phyloP scores from a whole-genome alignment of 1,140 invertebrate species.

The Chrysoperla carnea region DNA sequence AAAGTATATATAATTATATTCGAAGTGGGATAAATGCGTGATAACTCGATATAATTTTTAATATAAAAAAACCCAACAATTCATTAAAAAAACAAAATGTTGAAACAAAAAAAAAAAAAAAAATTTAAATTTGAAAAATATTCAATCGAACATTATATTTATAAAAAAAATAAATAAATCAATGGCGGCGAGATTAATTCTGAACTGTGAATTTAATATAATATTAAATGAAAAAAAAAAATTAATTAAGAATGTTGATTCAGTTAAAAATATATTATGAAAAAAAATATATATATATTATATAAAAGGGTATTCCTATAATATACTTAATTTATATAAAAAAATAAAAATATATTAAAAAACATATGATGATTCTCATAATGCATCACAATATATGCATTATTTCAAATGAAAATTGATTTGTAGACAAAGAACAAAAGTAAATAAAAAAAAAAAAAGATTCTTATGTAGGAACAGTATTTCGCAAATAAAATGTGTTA shows the following conservation, averaged over 20 bases:
- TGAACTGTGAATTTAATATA: too few relatives aligned
- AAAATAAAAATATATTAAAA: slow-evolving; percentile 1
- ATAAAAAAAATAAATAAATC: too few relatives aligned
- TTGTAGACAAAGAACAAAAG: slow-evolving; percentile 11
- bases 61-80: neutral
- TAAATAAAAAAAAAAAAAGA: slow-evolving; percentile 8
- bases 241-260: too few relatives aligned
- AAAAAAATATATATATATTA: neutral
- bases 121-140: too few relatives aligned
- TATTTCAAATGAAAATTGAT: slow-evolving; percentile 8
- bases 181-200: too few relatives aligned
- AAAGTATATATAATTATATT: neutral
- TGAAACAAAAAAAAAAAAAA: neutral
- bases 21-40: neutral
- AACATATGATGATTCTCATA: slow-evolving; percentile 8
- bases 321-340: slow-evolving; percentile 1
- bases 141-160: too few relatives aligned
- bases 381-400: slow-evolving; percentile 8
- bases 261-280: neutral
- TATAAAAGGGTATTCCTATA: neutral
- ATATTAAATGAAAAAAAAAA: too few relatives aligned
- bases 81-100: neutral
- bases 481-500: slow-evolving; percentile 13
- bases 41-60: neutral
- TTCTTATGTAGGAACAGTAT: slow-evolving; percentile 12